Percentiles rank a stretch among this genome's conserved stretches.
Evolutionary conservation across 2,797 vertebrate genomes (phyloP).

Genomic region (Megaceryle alcyon): DNA sequence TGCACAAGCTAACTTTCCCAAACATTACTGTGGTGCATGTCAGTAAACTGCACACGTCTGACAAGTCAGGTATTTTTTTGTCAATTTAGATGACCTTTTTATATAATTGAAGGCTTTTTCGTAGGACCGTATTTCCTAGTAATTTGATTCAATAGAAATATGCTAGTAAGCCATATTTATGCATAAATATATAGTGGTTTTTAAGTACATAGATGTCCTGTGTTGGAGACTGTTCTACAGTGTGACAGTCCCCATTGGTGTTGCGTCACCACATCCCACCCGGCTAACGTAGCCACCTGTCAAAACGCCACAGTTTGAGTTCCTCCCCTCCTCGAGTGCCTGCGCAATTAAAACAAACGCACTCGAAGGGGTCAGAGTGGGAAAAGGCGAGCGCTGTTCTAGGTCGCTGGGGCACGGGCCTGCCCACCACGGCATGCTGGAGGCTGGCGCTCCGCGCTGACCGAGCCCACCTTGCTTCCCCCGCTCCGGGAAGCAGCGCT

Average conservation of each 20-base stretch:
- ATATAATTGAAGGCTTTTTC: neutral
- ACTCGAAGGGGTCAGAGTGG: accelerated
- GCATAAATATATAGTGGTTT: accelerated
- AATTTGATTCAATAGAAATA: neutral
- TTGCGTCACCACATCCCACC: accelerated
- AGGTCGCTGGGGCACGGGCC: accelerated
- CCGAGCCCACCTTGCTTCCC: neutral
- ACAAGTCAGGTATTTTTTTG: accelerated
- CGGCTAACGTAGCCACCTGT: accelerated
- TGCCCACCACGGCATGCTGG: accelerated
- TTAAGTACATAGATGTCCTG: accelerated
- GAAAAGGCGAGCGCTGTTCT: accelerated
- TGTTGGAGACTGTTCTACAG: neutral
- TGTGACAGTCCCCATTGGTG: accelerated
- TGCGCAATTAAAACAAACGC: neutral
- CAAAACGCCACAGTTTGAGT: accelerated
- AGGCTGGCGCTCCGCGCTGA: accelerated
- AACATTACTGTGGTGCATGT: accelerated
- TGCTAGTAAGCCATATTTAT: accelerated
- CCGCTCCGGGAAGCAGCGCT: too few species aligned
- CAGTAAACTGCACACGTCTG: accelerated
- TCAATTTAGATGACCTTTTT: neutral
- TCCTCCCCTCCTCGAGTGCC: neutral
- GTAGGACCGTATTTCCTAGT: accelerated
- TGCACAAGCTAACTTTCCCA: neutral